Evolutionary conservation across 1,140 invertebrate genomes (phyloP).

Genomic region (Drosophila nigromelanica): DNA sequence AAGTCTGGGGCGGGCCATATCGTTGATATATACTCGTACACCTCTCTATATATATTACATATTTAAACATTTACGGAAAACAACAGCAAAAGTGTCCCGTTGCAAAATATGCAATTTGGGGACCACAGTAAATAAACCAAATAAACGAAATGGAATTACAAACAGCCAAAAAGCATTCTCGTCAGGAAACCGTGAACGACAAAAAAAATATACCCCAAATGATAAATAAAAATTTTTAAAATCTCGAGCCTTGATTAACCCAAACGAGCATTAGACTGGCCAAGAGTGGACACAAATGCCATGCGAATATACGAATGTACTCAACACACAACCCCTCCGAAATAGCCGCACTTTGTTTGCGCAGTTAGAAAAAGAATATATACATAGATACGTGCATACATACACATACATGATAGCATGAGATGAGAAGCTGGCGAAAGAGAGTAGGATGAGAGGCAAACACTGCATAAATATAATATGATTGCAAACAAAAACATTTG

Average conservation of each 20-base stretch:
- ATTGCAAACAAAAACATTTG: constrained; percentile 70
- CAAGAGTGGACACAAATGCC: constrained; percentile 25
- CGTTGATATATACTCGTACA: constrained; percentile 55
- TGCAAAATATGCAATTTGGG: constrained; percentile 59
- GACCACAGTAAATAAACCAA: constrained; percentile 56
- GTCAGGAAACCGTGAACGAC: constrained; percentile 8
- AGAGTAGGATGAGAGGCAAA: constrained; percentile 41
- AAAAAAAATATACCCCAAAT: constrained; percentile 46
- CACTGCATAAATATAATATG: constrained; percentile 73
- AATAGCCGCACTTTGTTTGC: too few species aligned
- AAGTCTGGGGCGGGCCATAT: constrained; percentile 13
- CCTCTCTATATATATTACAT: constrained; percentile 53
- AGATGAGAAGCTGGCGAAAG: neutral
- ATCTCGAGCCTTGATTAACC: constrained; percentile 73
- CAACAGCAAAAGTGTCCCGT: constrained; percentile 53
- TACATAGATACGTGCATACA: neutral
- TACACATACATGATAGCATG: too few species aligned
- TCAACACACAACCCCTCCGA: neutral
- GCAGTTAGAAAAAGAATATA: neutral
- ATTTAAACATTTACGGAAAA: constrained; percentile 60
- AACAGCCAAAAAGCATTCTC: constrained; percentile 43
- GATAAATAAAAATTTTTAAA: constrained; percentile 66
- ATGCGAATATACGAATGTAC: neutral
- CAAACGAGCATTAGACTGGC: constrained; percentile 61
- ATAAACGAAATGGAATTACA: constrained; percentile 56